Conservation (phyloP, 1,140 invertebrate species). For the Saccostrea cuccullata region DNA sequence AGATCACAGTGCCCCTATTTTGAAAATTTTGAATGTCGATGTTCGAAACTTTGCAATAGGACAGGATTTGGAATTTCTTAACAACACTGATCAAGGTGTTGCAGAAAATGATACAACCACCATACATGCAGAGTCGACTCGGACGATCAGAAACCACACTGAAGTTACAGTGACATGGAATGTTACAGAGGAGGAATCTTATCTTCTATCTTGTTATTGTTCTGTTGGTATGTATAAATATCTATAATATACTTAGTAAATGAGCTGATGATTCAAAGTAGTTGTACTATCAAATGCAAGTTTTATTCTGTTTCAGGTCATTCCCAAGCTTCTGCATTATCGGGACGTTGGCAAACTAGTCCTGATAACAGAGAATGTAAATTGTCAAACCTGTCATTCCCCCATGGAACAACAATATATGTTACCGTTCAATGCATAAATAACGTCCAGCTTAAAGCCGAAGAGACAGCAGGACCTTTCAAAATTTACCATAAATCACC, state of each 20-base stretch:
- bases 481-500: conserved; percentile 2
- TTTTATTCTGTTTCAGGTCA: not conserved
- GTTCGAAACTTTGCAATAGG: not conserved
- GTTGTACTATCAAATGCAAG: not conserved
- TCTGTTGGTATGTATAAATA: not conserved
- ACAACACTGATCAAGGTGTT: not conserved
- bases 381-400: not conserved
- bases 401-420: not conserved
- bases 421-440: conserved; percentile 28
- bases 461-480: not conserved
- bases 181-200: not conserved
- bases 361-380: not conserved
- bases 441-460: not conserved
- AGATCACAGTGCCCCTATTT: conserved; percentile 38
- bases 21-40: not conserved
- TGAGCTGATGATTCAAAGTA: not conserved
- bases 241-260: not conserved
- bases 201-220: not conserved
- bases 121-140: not conserved
- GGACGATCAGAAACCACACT: not conserved
- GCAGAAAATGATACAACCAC: not conserved
- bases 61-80: not conserved
- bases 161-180: not conserved
- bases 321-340: not conserved
- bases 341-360: not conserved